Evolutionary conservation across 2,113 vertebrate species (phyloP), one percentile per base, ranked within the genome.

Genomic region (Gracilinanus agilis): DNA sequence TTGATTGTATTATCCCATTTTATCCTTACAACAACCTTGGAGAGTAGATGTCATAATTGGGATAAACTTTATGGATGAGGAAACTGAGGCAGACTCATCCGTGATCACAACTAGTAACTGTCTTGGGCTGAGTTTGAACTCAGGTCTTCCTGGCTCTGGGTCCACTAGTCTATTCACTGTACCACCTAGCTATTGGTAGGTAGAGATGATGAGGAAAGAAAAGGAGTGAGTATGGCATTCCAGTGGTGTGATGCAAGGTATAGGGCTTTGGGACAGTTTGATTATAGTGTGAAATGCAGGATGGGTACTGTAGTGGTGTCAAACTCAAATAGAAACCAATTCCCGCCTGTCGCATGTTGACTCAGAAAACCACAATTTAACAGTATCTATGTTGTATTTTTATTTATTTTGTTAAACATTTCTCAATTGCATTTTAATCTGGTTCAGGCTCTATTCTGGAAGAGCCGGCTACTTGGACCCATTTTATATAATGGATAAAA

Each of bases 41-140:
- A 25, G 93, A 49, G 24, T 55, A 90, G 67, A 88, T 90, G 55
- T 7, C 24, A 53, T 61, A 61, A 88, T 44, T n/a, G 40, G 67
- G 16, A 49, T 44, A n/a, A 49, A 90, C 91, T 91, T 95, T 89
- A 92, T 54, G 94, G 93, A 90, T 27, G 53, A 94, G 91, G n/a
- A 95, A 88, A 96, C 44, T 54, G 29, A 94, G 90, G 24, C 53
- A 95, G 61, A 91, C 89, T 89, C 94, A 0, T 44, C 53, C 54
- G 8, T 53, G 91, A 55, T 23, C 55, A 27, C 25, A 67, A 75
- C 27, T 93, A 54, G 12, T 89, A 53, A 88, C 75, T 55, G 12
- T 67, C 61, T 34, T n/a, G n/a, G 61, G 34, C 44, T 93, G 88
- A 96, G 6, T n/a, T n/a, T n/a, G n/a, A n/a, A n/a, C n/a, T n/a